Percentiles rank a stretch among this genome's conserved stretches.
Evolutionary conservation across 2,888 invertebrate genomes (phyloP).

Genomic region (Plebejus argus): DNA sequence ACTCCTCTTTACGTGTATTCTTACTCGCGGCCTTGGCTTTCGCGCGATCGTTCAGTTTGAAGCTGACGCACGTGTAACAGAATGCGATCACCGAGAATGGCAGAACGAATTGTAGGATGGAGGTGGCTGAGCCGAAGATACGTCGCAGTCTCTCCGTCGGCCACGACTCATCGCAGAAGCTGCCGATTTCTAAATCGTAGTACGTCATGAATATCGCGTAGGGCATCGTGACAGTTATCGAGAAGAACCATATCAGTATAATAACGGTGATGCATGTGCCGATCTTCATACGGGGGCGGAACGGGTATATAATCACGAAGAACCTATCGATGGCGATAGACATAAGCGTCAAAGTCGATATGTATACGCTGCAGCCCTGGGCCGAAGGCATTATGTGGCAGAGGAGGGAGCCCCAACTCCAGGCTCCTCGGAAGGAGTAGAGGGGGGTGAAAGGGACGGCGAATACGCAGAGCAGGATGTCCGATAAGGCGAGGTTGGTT

Average conservation of each 20-base stretch:
- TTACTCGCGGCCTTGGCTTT: slow-evolving; percentile 92
- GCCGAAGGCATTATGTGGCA: slow-evolving; percentile 97
- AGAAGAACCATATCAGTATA: slow-evolving; percentile 93
- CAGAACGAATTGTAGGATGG: slow-evolving; percentile 94
- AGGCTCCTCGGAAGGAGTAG: slow-evolving; percentile 94
- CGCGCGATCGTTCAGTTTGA: slow-evolving; percentile 91
- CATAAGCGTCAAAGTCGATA: slow-evolving; percentile 97
- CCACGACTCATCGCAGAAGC: slow-evolving; percentile 94
- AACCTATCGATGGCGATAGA: slow-evolving; percentile 98
- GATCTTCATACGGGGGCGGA: slow-evolving; percentile 94
- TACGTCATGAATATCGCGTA: slow-evolving; percentile 92
- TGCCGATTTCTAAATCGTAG: slow-evolving; percentile 71
- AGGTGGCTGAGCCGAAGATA: slow-evolving; percentile 92
- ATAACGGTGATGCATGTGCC: slow-evolving; percentile 93
- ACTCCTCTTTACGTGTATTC: slow-evolving; percentile 92
- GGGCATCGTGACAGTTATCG: slow-evolving; percentile 92
- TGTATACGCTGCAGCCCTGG: slow-evolving; percentile 97
- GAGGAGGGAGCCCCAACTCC: slow-evolving; percentile 95
- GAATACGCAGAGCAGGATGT: slow-evolving; percentile 94
- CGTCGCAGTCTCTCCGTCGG: slow-evolving; percentile 89
- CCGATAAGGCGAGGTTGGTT: slow-evolving; percentile 96
- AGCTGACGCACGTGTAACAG: slow-evolving; percentile 95
- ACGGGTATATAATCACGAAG: slow-evolving; percentile 98
- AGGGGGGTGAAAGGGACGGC: slow-evolving; percentile 98
- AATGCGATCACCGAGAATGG: slow-evolving; percentile 97